Evolutionary conservation across 2,888 invertebrate species (phyloP).

Genomic region (Mimas tiliae): DNA sequence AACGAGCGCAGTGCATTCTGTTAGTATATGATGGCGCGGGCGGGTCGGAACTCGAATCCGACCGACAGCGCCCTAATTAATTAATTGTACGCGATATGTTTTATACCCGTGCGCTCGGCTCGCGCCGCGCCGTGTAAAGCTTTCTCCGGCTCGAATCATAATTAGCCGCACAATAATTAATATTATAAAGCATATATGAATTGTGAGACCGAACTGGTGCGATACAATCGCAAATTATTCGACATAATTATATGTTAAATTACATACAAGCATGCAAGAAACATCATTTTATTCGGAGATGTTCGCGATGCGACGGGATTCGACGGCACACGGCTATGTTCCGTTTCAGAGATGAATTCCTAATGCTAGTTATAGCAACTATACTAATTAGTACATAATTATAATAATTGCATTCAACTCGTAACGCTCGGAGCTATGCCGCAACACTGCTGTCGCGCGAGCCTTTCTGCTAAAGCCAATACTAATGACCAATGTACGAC

Average conservation of each 20-base stretch:
- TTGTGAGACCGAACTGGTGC: slow-evolving; percentile 22
- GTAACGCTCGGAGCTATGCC: neutral
- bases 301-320: neutral
- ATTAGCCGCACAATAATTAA: slow-evolving; percentile 27
- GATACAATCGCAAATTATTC: slow-evolving; percentile 29
- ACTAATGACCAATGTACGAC: no score
- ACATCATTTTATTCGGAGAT: slow-evolving; percentile 15
- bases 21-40: no score
- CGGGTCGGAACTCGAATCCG: neutral
- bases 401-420: slow-evolving; percentile 26
- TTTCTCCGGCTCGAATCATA: slow-evolving; percentile 24
- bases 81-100: slow-evolving; percentile 27
- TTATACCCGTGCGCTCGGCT: neutral
- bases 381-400: slow-evolving; percentile 32
- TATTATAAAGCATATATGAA: slow-evolving; percentile 26
- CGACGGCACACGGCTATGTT: neutral
- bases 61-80: slow-evolving; percentile 17
- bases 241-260: slow-evolving; percentile 29
- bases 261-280: slow-evolving; percentile 18
- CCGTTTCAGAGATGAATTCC: neutral
- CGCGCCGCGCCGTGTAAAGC: slow-evolving; percentile 11
- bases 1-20: no score
- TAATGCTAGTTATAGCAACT: slow-evolving; percentile 17
- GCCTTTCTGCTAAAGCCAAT: neutral
- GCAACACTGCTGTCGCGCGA: neutral